phyloP scores from a whole-genome alignment of 2,888 invertebrate genomes.

The Limnephilus lunatus region DNA sequence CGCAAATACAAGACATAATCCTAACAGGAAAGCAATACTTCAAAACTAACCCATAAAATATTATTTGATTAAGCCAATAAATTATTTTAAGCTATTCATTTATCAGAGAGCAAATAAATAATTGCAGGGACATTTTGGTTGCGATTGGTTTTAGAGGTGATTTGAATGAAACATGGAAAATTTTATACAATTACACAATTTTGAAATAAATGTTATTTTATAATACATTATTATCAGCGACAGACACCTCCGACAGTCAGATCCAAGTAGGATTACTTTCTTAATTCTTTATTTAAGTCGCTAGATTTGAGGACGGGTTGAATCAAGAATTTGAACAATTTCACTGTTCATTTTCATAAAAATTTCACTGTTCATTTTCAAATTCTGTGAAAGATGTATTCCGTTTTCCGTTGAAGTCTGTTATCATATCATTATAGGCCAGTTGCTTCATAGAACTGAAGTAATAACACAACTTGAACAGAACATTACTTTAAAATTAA shows the following conservation, averaged over 20 bases:
- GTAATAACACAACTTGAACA: too few relatives aligned
- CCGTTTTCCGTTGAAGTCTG: too few relatives aligned
- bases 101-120: neutral
- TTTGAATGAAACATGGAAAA: neutral
- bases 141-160: neutral
- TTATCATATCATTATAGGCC: too few relatives aligned
- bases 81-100: neutral
- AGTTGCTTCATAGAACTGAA: too few relatives aligned
- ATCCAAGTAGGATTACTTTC: neutral
- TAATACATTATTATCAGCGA: neutral
- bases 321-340: too few relatives aligned
- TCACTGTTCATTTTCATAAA: too few relatives aligned
- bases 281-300: neutral
- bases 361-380: too few relatives aligned
- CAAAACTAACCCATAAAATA: neutral
- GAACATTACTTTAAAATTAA: too few relatives aligned
- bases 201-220: neutral
- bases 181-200: neutral
- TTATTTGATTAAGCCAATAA: neutral
- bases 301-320: neutral
- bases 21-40: neutral
- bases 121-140: neutral
- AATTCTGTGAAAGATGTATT: too few relatives aligned
- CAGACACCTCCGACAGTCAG: neutral
- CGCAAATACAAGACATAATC: neutral